A percentile compares a stretch with the other conserved stretches of the same genome.
Conservation (phyloP, 1,140 invertebrate species). For the Drosophila serrata region DNA sequence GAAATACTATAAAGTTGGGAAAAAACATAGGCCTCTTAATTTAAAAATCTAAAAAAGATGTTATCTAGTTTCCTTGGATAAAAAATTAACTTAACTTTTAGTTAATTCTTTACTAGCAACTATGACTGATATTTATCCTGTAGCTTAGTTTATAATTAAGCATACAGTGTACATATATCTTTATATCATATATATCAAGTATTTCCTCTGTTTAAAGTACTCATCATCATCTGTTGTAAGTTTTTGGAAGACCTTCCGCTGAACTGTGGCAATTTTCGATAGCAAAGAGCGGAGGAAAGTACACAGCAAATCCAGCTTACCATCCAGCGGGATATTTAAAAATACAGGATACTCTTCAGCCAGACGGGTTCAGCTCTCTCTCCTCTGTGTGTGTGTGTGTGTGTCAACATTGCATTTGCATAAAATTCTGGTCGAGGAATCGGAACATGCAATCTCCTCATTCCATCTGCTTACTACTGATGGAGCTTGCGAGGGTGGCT, state of each 20-base stretch:
- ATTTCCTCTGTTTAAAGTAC: not conserved
- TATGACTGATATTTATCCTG: no score
- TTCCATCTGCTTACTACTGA: constrained; percentile 26
- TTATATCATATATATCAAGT: no score
- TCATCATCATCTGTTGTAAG: not conserved
- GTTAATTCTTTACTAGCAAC: no score
- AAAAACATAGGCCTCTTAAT: not conserved
- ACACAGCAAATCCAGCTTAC: constrained; percentile 31
- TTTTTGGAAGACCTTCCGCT: not conserved
- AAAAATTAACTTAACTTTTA: no score
- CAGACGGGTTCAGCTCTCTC: constrained; percentile 1
- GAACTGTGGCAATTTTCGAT: not conserved
- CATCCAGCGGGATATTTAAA: constrained; percentile 32
- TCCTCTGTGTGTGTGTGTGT: constrained; percentile 19
- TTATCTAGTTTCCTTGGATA: no score
- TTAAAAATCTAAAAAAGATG: not conserved
- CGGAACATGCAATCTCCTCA: constrained; percentile 52
- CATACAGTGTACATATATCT: no score
- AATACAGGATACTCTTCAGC: constrained; percentile 11
- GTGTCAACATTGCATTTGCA: constrained; percentile 77
- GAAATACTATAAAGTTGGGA: not conserved
- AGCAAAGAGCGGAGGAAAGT: not conserved
- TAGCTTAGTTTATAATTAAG: no score
- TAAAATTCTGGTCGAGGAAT: constrained; percentile 57
- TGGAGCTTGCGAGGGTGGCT: constrained; percentile 31